Percentiles rank a stretch among this genome's conserved stretches.
Evolutionary conservation across 2,797 vertebrate species (phyloP).

Genomic region (Enteromius argenteus): DNA sequence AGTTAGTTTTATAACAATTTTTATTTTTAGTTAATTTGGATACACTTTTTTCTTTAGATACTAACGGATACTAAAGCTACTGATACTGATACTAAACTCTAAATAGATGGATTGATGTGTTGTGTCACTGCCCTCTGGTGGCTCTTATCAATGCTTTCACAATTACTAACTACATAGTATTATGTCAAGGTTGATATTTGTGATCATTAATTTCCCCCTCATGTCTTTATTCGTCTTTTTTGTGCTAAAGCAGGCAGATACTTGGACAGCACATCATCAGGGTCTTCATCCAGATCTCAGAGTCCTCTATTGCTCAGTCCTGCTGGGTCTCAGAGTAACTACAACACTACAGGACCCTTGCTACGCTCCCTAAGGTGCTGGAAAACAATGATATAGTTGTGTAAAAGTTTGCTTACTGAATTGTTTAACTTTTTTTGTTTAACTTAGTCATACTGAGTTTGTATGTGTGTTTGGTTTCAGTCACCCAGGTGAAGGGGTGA

Average conservation of each 20-base stretch:
- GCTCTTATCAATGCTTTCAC: not conserved
- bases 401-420: not conserved
- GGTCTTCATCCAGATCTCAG: slow-evolving; percentile 89
- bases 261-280: slow-evolving; percentile 89
- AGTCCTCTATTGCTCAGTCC: slow-evolving; percentile 88
- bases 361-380: slow-evolving; percentile 76
- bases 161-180: not conserved
- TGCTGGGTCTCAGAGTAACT: slow-evolving; percentile 79
- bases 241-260: slow-evolving; percentile 73
- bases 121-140: slow-evolving; percentile 46
- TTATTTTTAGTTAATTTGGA: not conserved
- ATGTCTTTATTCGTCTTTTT: not conserved
- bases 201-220: not conserved
- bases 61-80: not conserved
- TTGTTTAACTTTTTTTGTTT: not conserved
- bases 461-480: slow-evolving; percentile 65
- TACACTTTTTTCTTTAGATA: not conserved
- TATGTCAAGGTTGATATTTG: not conserved
- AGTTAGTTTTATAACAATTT: not conserved
- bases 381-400: not conserved
- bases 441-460: not conserved
- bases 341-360: slow-evolving; percentile 72
- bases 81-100: not conserved
- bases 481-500: slow-evolving; percentile 85
- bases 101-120: not conserved